These are phyloP conservation scores for Bombycilla garrulus DNA, from an alignment of 2,113 vertebrate species.

Conservation along the genomic window DNA sequence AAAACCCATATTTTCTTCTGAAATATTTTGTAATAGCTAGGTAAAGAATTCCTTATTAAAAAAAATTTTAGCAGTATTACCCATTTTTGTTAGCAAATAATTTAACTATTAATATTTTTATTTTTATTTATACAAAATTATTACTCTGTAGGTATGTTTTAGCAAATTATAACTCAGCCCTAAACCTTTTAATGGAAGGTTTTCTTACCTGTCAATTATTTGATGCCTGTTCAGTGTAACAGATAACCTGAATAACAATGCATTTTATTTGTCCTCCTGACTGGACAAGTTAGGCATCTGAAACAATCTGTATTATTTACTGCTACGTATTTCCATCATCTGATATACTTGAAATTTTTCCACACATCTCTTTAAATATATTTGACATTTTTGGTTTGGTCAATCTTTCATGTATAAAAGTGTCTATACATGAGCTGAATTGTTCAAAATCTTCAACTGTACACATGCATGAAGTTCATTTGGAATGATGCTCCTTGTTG, in stretches of 20 bases:
- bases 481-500: background rate
- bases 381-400: background rate
- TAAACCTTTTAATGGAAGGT: background rate
- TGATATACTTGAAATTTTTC: background rate
- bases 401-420: background rate
- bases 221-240: background rate
- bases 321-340: background rate
- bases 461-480: background rate
- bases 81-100: background rate
- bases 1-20: background rate
- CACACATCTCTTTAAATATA: background rate
- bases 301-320: background rate
- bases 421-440: background rate
- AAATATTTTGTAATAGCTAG: background rate
- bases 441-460: background rate
- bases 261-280: background rate
- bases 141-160: background rate
- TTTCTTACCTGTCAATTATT: background rate
- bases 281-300: background rate
- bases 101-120: background rate
- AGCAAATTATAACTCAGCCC: background rate
- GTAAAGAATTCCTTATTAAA: background rate
- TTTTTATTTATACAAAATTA: background rate
- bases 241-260: background rate
- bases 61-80: background rate